Conservation (phyloP, 37 sponge, comb jelly and placozoan species). For the Petrosia ficiformis region DNA sequence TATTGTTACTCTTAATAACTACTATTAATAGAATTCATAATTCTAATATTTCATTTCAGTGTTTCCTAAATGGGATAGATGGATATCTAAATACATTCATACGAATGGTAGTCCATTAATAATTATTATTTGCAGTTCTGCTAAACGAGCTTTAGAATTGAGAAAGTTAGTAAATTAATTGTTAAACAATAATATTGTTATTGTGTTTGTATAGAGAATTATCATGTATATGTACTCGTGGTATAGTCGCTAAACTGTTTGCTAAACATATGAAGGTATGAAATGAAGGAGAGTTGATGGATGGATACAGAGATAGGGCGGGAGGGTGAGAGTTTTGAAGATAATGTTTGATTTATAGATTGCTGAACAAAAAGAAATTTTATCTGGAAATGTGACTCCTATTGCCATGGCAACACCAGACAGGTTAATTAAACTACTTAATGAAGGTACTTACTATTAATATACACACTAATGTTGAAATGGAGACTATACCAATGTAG, state of each 20-base stretch:
- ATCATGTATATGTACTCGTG: background rate
- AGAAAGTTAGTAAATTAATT: conserved; percentile 1
- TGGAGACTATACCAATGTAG: background rate
- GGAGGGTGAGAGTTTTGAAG: too few species aligned
- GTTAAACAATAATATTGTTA: background rate
- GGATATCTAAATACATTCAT: background rate
- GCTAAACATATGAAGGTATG: conserved; percentile 25
- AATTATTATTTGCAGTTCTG: background rate
- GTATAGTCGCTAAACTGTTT: conserved; percentile 17
- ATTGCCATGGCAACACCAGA: conserved; percentile 23
- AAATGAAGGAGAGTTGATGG: too few species aligned
- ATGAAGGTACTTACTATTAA: conserved; percentile 1
- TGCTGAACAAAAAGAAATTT: conserved; percentile 1
- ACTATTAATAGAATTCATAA: too few species aligned
- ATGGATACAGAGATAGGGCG: too few species aligned
- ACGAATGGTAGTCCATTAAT: conserved; percentile 13
- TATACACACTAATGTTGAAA: background rate
- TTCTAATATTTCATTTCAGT: background rate
- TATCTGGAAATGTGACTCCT: conserved; percentile 14
- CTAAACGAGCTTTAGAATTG: conserved; percentile 7
- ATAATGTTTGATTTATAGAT: too few species aligned
- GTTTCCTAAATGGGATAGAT: background rate
- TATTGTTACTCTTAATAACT: too few species aligned
- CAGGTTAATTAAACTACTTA: conserved; percentile 11
- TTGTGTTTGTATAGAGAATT: background rate